Evolutionary conservation across 2,797 vertebrate species (phyloP).

Genomic region (Fundulus diaphanus): DNA sequence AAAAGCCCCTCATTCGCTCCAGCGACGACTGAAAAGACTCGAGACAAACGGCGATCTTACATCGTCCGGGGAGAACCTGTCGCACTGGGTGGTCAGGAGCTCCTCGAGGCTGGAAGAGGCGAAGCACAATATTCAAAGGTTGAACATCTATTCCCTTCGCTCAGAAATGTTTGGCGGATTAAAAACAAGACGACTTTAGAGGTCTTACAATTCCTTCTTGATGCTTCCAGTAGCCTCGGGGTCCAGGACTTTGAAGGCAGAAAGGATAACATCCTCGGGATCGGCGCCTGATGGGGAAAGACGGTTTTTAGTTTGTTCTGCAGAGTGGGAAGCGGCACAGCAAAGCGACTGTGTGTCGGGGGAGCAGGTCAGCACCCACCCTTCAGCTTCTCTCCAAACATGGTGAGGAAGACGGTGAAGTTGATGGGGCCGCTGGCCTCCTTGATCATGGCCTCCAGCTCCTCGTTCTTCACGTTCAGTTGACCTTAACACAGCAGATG

Average conservation of each 20-base stretch:
- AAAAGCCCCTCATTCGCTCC: too few relatives aligned
- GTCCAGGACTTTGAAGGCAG: conserved; percentile 94
- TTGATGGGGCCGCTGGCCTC: conserved; percentile 95
- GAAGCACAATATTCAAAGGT: neutral
- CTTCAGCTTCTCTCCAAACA: conserved; percentile 97
- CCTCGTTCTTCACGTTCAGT: conserved; percentile 93
- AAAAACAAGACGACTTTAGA: conserved; percentile 4
- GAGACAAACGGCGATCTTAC: conserved; percentile 71
- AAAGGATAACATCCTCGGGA: conserved; percentile 92
- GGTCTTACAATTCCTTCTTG: conserved; percentile 92
- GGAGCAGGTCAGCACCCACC: conserved; percentile 68
- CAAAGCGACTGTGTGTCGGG: neutral
- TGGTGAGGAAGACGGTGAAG: conserved; percentile 96
- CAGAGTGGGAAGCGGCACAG: too few relatives aligned
- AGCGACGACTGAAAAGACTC: neutral
- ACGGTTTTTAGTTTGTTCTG: neutral
- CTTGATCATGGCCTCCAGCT: conserved; percentile 94
- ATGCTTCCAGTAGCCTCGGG: conserved; percentile 89
- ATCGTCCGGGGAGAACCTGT: conserved; percentile 91
- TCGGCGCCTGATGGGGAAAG: conserved; percentile 83
- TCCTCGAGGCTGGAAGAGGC: conserved; percentile 85
- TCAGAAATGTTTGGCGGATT: too few relatives aligned
- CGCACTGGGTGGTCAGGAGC: conserved; percentile 93
- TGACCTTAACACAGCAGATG: conserved; percentile 70
- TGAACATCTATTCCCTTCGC: neutral